phyloP scores from a whole-genome alignment of 2,113 vertebrate species.

The Daphoenositta chrysoptera region DNA sequence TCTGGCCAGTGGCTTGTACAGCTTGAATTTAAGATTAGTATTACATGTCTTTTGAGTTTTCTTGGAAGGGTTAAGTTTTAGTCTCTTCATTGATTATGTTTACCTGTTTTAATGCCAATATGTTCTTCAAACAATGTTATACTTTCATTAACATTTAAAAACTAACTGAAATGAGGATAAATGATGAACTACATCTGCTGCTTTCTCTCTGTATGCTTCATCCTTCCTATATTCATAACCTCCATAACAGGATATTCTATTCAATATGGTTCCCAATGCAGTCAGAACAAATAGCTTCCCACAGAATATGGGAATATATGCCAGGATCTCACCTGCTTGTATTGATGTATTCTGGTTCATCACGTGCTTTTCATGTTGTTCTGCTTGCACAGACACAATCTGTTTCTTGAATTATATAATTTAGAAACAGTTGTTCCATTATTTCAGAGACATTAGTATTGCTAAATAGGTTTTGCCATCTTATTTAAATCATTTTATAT shows the following conservation, averaged over 20 bases:
- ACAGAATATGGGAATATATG: neutral
- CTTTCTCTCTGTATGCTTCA: neutral
- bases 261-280: neutral
- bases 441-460: neutral
- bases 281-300: neutral
- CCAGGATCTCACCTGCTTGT: neutral
- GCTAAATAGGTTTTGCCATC: neutral
- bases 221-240: neutral
- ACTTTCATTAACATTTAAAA: neutral
- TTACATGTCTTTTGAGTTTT: neutral
- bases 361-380: neutral
- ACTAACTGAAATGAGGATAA: neutral
- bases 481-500: neutral
- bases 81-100: neutral
- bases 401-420: neutral
- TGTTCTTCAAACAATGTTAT: fast-evolving
- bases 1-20: neutral
- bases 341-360: neutral
- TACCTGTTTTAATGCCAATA: neutral
- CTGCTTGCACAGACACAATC: neutral
- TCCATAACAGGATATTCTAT: neutral
- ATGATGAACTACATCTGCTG: neutral
- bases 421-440: neutral
- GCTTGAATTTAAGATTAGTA: neutral
- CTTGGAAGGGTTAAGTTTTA: neutral